Evolutionary conservation across 1,140 invertebrate species (phyloP), one percentile per base, ranked within the genome.

Genomic region (Tetragnatha versicolor): DNA sequence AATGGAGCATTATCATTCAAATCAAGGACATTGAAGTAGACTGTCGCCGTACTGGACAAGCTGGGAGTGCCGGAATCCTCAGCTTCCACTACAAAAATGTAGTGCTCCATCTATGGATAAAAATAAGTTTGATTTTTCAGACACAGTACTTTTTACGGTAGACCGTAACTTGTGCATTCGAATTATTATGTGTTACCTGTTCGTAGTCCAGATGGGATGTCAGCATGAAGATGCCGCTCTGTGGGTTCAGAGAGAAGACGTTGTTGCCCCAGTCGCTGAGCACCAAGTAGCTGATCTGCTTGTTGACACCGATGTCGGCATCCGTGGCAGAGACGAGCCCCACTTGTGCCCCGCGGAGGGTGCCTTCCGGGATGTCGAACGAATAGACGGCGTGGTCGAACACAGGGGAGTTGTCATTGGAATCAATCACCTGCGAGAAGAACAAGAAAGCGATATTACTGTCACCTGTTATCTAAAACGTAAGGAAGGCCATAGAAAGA

Each of bases 191-290:
- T 31, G 9, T 89, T 86, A 96, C 93, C 89, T 94, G 92, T 88
- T 98, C 96, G 86, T 97, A 96, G 86, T 98, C 96, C 58, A 97
- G 89, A 81, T 91, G 89, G 0, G 93, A 92, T 1, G 94, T 96
- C 10, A 97, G 87, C 4, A 94, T 96, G 84, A 98, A 94, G 14
- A 94, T 90, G 39, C 95, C 94, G 12, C 92, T 94, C 83, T 92
- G 92, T 2, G 93, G 92, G 87, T 97, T 95, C 63, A 98, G 88
- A 1, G 93, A 92, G 86, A 98, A 98, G 0, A 96, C 93, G 83
- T 95, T 94, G 84, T 96, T 95, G 49, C 93, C 94, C 93, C 96
- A 98, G 82, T 98, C 95, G 60, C 92, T 93, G 83, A 97, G 90
- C 65, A 96, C 91, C 2, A 92, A 91, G 86, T 96, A 97, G 17